Percentiles rank a stretch among this genome's conserved stretches.
These are phyloP conservation scores for Pseudoips prasinana DNA, from an alignment of 2,888 invertebrate species.

Conservation along the genomic window DNA sequence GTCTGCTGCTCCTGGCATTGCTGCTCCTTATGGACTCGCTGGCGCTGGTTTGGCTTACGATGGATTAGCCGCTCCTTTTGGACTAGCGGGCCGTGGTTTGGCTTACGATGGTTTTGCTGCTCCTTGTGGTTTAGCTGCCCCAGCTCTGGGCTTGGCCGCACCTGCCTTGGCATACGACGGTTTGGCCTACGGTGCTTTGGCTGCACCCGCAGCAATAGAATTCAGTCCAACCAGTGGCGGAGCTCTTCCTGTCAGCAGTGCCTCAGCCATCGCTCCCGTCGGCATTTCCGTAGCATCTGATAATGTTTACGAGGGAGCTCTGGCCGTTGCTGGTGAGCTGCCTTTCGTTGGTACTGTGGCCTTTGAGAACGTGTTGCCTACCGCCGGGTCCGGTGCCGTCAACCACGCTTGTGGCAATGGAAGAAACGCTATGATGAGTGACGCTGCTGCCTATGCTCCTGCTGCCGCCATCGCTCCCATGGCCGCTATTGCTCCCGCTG, in stretches of 20 bases:
- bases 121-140: background rate
- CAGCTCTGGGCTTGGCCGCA: background rate
- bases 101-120: too few species aligned
- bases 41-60: slow-evolving; percentile 2
- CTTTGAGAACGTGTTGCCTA: slow-evolving; percentile 12
- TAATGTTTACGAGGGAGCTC: slow-evolving; percentile 10
- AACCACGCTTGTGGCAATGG: slow-evolving; percentile 19
- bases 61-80: slow-evolving; percentile 5
- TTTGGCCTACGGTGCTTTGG: slow-evolving; percentile 7
- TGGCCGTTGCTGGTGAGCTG: slow-evolving; percentile 15
- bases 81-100: slow-evolving; percentile 1
- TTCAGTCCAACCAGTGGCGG: slow-evolving; percentile 27
- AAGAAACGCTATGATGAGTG: slow-evolving; percentile 6
- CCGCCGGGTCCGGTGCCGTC: slow-evolving; percentile 20
- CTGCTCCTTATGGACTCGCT: slow-evolving; percentile 2
- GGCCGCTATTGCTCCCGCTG: slow-evolving; percentile 1
- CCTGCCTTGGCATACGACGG: too few species aligned
- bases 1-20: slow-evolving; percentile 15
- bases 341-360: slow-evolving; percentile 25
- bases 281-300: slow-evolving; percentile 46
- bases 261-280: slow-evolving; percentile 38
- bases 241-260: slow-evolving; percentile 32
- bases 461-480: background rate
- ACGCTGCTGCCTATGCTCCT: slow-evolving; percentile 3
- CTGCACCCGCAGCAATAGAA: slow-evolving; percentile 5